Percentiles rank a stretch among this genome's conserved stretches.
These are phyloP conservation scores for Toxostoma redivivum DNA, from an alignment of 2,113 vertebrate species.

Conservation along the genomic window DNA sequence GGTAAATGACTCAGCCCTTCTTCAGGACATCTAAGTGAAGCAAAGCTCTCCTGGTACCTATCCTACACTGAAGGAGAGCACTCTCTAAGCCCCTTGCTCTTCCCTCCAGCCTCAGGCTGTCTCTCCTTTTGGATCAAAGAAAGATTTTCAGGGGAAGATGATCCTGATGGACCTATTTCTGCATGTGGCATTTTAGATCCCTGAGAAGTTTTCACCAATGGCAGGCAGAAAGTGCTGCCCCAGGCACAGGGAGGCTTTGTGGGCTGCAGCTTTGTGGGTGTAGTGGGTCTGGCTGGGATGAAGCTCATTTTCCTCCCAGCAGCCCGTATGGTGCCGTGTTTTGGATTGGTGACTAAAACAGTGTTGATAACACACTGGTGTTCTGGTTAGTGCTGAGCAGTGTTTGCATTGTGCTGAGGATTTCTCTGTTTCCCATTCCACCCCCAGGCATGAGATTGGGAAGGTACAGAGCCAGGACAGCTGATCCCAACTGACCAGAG, in stretches of 20 bases:
- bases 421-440: neutral
- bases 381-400: neutral
- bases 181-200: neutral
- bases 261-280: neutral
- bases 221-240: neutral
- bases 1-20: neutral
- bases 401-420: neutral
- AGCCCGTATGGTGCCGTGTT: rapidly evolving
- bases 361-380: neutral
- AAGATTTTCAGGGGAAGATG: neutral
- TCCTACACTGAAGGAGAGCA: neutral
- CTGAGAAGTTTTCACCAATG: neutral
- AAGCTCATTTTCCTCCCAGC: neutral
- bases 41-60: neutral
- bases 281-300: neutral
- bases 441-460: neutral
- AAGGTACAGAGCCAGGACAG: neutral
- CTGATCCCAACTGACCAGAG: neutral
- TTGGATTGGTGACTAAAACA: neutral
- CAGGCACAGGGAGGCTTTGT: neutral
- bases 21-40: neutral
- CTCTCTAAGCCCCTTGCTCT: neutral
- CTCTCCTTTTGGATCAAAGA: neutral
- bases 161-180: neutral
- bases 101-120: neutral